Evolutionary conservation across 2,888 invertebrate genomes (phyloP), one percentile per base, ranked within the genome.

Genomic region (Pseudanteris insignis): DNA sequence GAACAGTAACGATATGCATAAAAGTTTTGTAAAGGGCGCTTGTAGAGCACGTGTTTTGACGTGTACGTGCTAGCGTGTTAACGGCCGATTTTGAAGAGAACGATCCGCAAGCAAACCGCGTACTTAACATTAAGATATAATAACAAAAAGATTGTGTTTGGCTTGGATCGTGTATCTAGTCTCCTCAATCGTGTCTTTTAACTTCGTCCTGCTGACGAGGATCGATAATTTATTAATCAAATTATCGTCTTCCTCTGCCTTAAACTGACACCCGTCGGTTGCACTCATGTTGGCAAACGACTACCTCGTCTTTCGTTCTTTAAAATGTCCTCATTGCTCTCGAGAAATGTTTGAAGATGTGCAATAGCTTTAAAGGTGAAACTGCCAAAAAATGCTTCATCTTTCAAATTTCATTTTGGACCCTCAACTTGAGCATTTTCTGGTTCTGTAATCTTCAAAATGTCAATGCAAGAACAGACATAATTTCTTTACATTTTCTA

Each of bases 151-250:
- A 61, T 61, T 61, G 61, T 62, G 51, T 55, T 41, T 62, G 57
- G 57, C 62, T 62, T 53, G 62, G 57, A 57, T 57, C 57, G 57
- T 53, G 62, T 53, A 57, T 57, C 62, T 62, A 57, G 62, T 57
- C 62, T 62, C 57, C 57, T 57, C 57, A 57, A 62, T 53, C 62
- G 57, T 57, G 53, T 62, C 62, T 57, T 57, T 62, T 57, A 57
- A 57, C 62, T 62, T 62, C 62, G 62, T 62, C 62, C 62, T 57
- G 62, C 62, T 62, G 62, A 62, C 57, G 62, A 57, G 62, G 62
- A 62, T 62, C 62, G 62, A 62, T 62, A 62, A 62, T 62, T 62
- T 47, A 47, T 57, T 51, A 57, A 51, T 51, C 53, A 57, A 62
- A 62, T 62, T 57, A 62, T 57, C 62, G 57, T 62, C 62, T 57